Base-by-base conservation (phyloP, 1,140 invertebrate genomes). In the Cydia strobilella region DNA sequence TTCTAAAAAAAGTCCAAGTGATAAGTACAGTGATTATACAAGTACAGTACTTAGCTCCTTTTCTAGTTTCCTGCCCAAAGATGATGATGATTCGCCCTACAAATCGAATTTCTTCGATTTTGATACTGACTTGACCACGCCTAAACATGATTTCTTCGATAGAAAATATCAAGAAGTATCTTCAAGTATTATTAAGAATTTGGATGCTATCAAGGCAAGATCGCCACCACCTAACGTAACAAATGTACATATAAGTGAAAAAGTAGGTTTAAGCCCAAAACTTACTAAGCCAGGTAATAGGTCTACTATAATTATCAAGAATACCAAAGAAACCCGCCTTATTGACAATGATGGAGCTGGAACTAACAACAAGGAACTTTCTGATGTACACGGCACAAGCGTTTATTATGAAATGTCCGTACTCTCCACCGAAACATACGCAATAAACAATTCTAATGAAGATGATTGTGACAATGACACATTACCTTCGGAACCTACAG, bases 341-440 rank as follows among this genome's bases (percentile, higher is more conserved):
- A 75, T 86, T 74, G 91, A 93, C 80, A 91, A 90, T 75, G 90
- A 93, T 66, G 80, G 87, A 66, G 87, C 89, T 63, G 85, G 85
- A 18, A 85, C 84, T 72, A 77, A 79, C 62, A 89, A 89, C 15
- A 86, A 86, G 80, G 88, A 84, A 75, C 75, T 91, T 76, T 91
- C 90, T 75, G 91, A 93, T 85, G 89, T 91, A 71, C 88, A 91
- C 25, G 90, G 90, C 74, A 92, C 90, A 73, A 93, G 91, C 84
- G 90, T 93, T 80, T 93, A 93, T 82, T 93, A 91, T 75, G 91
- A 93, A 82, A 91, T 91, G 90, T 90, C 91, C 45, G 86, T 93
- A 48, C 77, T 93, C 45, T 91, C 91, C n/a, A 93, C 91, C 39
- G 91, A 93, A 84, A 91, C 91, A 1, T 93, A 93, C 76, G 86